Percentiles rank a stretch among this genome's conserved stretches.
These are phyloP conservation scores for Poeciliopsis gracilis DNA, from an alignment of 2,797 vertebrate species.

Conservation along the genomic window DNA sequence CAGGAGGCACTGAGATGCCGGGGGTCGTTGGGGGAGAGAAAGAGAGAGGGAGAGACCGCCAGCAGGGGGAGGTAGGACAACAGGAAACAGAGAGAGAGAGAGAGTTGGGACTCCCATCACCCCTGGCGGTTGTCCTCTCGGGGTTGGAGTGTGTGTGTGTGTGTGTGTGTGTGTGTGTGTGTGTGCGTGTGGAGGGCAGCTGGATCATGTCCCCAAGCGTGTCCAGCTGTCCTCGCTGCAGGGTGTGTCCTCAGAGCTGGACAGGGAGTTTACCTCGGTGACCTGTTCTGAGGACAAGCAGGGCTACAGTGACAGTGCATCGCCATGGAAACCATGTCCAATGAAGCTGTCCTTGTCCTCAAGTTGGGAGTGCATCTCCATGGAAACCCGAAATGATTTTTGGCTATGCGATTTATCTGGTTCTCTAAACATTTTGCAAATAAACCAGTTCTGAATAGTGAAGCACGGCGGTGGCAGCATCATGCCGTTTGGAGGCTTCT, in stretches of 20 bases:
- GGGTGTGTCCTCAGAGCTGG: slow-evolving; percentile 20
- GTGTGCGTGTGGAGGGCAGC: too few species aligned
- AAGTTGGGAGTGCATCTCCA: background rate
- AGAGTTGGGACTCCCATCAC: too few species aligned
- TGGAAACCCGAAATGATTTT: background rate
- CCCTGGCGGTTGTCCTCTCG: too few species aligned
- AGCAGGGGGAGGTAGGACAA: slow-evolving; percentile 84
- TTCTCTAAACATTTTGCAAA: background rate
- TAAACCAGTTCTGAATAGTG: too few species aligned
- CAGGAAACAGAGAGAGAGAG: too few species aligned
- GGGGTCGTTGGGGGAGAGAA: slow-evolving; percentile 29
- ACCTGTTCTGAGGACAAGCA: slow-evolving; percentile 30
- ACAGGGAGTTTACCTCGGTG: slow-evolving; percentile 26
- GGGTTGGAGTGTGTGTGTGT: too few species aligned
- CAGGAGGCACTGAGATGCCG: slow-evolving; percentile 25
- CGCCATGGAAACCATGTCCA: background rate
- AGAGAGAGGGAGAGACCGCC: slow-evolving; percentile 59
- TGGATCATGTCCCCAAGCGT: slow-evolving; percentile 25
- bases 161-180: too few species aligned
- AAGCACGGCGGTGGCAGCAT: background rate
- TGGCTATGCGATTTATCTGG: background rate
- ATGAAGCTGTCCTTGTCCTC: background rate
- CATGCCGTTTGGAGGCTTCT: background rate
- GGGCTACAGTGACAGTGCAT: background rate
- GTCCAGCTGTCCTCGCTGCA: slow-evolving; percentile 40